Percentiles rank a stretch among this genome's conserved stretches.
These are phyloP conservation scores for Pentamera pediparva DNA, from an alignment of 53 echinoderm and acorn worm species.

Conservation along the genomic window DNA sequence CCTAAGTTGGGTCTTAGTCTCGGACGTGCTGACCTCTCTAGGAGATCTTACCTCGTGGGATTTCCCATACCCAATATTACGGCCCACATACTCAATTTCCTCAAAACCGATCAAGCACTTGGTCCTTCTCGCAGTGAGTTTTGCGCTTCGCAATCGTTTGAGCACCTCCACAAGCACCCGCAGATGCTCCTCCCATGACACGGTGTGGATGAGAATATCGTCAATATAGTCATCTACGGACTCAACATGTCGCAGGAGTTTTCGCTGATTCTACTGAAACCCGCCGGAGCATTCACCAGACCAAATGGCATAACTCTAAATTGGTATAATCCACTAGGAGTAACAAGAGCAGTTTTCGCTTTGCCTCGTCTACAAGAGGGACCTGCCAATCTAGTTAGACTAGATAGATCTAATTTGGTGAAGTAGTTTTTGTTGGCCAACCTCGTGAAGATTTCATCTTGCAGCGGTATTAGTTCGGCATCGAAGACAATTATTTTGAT, in stretches of 20 bases:
- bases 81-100: slow-evolving; percentile 20
- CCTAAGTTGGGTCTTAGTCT: slow-evolving; percentile 15
- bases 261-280: slow-evolving; percentile 27
- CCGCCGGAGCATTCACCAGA: slow-evolving; percentile 33
- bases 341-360: background rate
- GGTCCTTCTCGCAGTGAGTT: slow-evolving; percentile 8
- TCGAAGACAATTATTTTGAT: slow-evolving; percentile 8
- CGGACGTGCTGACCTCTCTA: background rate
- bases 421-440: slow-evolving; percentile 19
- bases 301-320: slow-evolving; percentile 39
- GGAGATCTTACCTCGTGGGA: background rate
- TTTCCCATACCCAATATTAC: slow-evolving; percentile 1
- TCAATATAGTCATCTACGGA: slow-evolving; percentile 37
- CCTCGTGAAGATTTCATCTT: slow-evolving; percentile 14
- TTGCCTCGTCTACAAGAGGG: too few species aligned
- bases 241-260: background rate
- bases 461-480: slow-evolving; percentile 22
- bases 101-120: slow-evolving; percentile 28
- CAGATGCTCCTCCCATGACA: slow-evolving; percentile 23
- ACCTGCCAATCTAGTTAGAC: background rate
- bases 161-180: background rate
- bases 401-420: slow-evolving; percentile 12
- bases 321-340: background rate
- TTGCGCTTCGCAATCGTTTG: background rate
- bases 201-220: background rate